Conservation (phyloP, 1,140 invertebrate genomes). For the Andrena cerasifolii region DNA sequence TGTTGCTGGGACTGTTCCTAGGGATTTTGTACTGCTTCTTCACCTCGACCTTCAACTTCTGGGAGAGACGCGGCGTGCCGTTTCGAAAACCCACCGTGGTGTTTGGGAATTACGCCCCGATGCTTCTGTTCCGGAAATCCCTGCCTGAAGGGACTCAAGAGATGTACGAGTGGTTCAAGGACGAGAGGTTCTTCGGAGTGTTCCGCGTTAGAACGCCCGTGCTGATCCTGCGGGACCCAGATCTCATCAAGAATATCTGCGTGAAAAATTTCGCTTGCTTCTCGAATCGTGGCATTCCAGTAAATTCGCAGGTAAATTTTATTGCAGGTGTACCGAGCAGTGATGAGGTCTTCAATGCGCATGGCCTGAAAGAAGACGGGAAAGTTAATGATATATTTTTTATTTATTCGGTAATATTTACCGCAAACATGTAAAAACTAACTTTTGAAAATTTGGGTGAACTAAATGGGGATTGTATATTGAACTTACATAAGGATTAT, state of each 20-base stretch:
- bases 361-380: too few species aligned
- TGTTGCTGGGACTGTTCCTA: slow-evolving; percentile 50
- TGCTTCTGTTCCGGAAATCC: slow-evolving; percentile 72
- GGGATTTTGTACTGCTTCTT: slow-evolving; percentile 74
- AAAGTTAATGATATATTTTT: too few species aligned
- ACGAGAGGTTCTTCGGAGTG: slow-evolving; percentile 78
- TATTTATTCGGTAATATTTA: too few species aligned
- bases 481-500: too few species aligned
- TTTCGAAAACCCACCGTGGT: slow-evolving; percentile 78
- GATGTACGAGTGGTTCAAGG: slow-evolving; percentile 78
- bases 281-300: slow-evolving; percentile 77
- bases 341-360: too few species aligned
- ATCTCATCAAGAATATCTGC: slow-evolving; percentile 80
- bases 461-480: too few species aligned
- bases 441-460: too few species aligned
- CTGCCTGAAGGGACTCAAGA: slow-evolving; percentile 71
- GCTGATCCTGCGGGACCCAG: slow-evolving; percentile 81
- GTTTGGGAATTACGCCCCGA: slow-evolving; percentile 77
- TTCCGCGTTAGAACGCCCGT: slow-evolving; percentile 80
- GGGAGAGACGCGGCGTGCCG: slow-evolving; percentile 78
- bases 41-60: slow-evolving; percentile 80
- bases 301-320: slow-evolving; percentile 60
- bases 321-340: too few species aligned
- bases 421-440: too few species aligned
- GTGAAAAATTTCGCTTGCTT: slow-evolving; percentile 83